Percentiles rank a stretch among this genome's conserved stretches.
Conservation (phyloP, 2,113 vertebrate species). For the Talpa occidentalis region DNA sequence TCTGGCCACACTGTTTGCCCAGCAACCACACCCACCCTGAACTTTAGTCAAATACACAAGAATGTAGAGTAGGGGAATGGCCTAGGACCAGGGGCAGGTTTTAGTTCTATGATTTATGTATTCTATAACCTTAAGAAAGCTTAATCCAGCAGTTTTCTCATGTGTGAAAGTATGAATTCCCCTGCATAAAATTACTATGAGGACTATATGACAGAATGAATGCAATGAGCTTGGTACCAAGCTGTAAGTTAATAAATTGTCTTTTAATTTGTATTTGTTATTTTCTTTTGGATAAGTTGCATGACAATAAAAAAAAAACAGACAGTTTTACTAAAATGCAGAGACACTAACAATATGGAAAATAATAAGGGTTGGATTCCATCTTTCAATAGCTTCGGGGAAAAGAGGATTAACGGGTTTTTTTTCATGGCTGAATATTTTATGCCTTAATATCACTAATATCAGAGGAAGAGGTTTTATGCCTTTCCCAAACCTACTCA, state of each 20-base stretch:
- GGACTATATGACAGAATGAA: not conserved
- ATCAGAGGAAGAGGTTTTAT: not conserved
- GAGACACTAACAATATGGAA: not conserved
- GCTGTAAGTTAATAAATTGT: not conserved
- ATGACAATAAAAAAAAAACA: not conserved
- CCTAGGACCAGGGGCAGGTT: not conserved
- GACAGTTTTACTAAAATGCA: not conserved
- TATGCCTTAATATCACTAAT: not conserved
- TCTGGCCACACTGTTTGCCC: too few relatives aligned
- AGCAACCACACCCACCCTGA: fast-evolving
- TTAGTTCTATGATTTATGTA: not conserved
- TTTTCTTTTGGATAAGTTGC: not conserved
- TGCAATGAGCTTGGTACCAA: not conserved
- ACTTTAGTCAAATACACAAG: not conserved
- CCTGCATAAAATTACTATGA: not conserved
- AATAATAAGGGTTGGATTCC: not conserved
- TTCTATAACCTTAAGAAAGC: not conserved
- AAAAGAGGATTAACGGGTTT: not conserved
- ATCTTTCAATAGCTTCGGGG: not conserved
- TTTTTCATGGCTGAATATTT: not conserved
- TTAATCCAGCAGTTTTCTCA: not conserved
- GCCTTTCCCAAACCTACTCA: not conserved
- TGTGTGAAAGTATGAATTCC: not conserved
- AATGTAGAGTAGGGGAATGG: fast-evolving
- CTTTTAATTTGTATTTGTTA: not conserved